Evolutionary conservation across 2,797 vertebrate species (phyloP), one percentile per base, ranked within the genome.

Genomic region (Benthosema pterotum): DNA sequence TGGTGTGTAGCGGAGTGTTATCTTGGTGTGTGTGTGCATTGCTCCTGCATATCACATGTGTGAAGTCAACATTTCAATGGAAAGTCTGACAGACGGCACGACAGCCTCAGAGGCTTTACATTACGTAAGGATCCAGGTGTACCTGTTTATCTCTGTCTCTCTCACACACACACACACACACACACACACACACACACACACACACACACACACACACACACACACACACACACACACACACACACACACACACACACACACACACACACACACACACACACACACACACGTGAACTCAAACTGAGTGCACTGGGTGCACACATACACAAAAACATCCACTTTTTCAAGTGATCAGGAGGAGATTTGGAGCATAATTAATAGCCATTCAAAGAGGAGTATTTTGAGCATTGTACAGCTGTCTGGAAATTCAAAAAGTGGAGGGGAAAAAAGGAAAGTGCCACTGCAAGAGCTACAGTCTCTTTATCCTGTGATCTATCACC

Each of bases 41-140:
- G 53, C 42, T 16, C 8, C 68, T 57, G 72, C 79, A 78, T 82
- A 74, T 85, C 53, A 75, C 58, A 60, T 74, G 60, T 59, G 63
- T 78, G 78, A 84, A 62, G 69, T 83, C 70, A 76, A 49, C 16
- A 28, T 54, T 48, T 50, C 66, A 47, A 64, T 69, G 71, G 79
- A 89, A 89, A 88, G 54, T 85, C 61, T 80, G 78, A 84, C 62
- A 65, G 18, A 65, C 78, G 78, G 77, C 72, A 77, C 67, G n/a
- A 0, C 11, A 65, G 84, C 76, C 77, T 83, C 4, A 42, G 57
- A 82, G 83, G 58, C 67, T 65, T 63, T 63, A 32, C 22, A 55
- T 86, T 83, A 74, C 57, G 63, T 75, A 83, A 87, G 57, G 55
- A 60, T 48, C 69, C 79, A 89, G 87, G 82, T 89, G 84, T 82